Conservation (phyloP, 2,113 vertebrate species). For the Alectura lathami region DNA sequence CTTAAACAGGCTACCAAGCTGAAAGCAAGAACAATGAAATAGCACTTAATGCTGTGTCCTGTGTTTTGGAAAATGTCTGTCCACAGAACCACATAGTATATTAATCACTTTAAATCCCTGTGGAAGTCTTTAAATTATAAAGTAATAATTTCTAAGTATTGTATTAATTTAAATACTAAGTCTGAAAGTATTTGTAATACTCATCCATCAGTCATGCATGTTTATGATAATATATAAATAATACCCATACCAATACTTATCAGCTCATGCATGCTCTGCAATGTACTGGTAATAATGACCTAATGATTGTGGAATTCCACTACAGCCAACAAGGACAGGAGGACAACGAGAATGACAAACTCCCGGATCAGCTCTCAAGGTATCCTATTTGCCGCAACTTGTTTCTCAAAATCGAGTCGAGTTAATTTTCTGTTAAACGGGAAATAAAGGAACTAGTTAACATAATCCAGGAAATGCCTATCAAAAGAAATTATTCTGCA, state of each 20-base stretch:
- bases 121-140: background rate
- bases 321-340: slow-evolving; percentile 68
- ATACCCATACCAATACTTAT: background rate
- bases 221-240: background rate
- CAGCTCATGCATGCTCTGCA: background rate
- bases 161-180: background rate
- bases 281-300: background rate
- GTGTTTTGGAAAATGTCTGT: background rate
- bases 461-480: background rate
- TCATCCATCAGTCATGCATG: background rate
- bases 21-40: background rate
- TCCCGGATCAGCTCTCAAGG: slow-evolving; percentile 61
- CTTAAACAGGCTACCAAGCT: background rate
- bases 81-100: background rate
- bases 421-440: background rate
- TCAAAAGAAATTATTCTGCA: background rate
- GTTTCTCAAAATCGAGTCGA: background rate
- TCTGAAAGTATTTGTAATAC: background rate
- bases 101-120: background rate
- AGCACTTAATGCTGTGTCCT: background rate
- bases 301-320: slow-evolving; percentile 48
- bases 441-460: background rate
- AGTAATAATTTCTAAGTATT: background rate
- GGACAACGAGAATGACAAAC: slow-evolving; percentile 60
- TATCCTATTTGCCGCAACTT: slow-evolving; percentile 26